phyloP scores from a whole-genome alignment of 1,140 invertebrate genomes.

The Neelides sp. region DNA sequence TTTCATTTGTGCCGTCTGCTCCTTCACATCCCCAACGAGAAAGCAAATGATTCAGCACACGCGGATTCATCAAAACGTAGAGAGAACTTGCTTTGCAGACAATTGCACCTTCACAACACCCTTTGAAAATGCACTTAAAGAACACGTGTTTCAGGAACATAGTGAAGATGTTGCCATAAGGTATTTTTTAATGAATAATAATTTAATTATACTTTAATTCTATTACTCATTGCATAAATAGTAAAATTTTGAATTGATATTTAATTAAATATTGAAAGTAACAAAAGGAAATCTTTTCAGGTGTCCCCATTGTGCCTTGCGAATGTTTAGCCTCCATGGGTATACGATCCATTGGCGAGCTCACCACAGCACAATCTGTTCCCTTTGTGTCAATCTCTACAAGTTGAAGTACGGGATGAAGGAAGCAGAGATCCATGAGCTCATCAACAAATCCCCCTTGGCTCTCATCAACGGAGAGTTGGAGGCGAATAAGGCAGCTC shows the following conservation, averaged over 20 bases:
- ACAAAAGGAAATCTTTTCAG: conserved; percentile 20
- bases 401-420: conserved; percentile 33
- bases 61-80: conserved; percentile 36
- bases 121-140: conserved; percentile 32
- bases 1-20: conserved; percentile 39
- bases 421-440: conserved; percentile 27
- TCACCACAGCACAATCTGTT: conserved; percentile 33
- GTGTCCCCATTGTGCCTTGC: conserved; percentile 36
- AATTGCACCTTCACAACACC: conserved; percentile 33
- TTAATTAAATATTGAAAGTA: neutral
- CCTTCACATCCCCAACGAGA: conserved; percentile 36
- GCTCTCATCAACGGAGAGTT: conserved; percentile 8
- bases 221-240: neutral
- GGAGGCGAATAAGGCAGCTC: conserved; percentile 25
- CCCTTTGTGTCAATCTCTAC: conserved; percentile 33
- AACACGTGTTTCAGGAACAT: conserved; percentile 33
- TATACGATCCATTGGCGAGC: conserved; percentile 33
- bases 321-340: conserved; percentile 23
- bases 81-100: conserved; percentile 35
- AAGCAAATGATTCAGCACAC: conserved; percentile 41
- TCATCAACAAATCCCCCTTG: conserved; percentile 16
- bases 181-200: conserved; percentile 8
- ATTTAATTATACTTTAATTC: neutral
- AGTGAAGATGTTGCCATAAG: conserved; percentile 32
- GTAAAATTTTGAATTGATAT: neutral